Percentiles rank a stretch among this genome's conserved stretches.
Conservation (phyloP, 2,797 vertebrate genomes). For the Phataginus tetradactyla region DNA sequence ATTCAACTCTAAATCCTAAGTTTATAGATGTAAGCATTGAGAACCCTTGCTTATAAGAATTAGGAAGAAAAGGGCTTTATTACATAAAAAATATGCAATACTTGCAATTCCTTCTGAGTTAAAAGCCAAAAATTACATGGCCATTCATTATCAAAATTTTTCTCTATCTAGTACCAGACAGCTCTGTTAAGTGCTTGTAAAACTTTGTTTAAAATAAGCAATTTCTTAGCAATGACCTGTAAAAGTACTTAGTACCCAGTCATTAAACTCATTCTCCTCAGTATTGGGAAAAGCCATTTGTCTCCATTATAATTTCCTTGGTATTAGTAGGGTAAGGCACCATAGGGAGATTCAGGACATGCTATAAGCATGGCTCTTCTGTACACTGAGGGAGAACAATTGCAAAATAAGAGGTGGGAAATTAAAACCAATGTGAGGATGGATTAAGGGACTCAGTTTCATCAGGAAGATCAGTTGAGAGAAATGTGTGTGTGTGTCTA, state of each 20-base stretch:
- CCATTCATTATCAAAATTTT: not conserved
- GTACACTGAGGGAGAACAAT: not conserved
- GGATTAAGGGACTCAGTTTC: not conserved
- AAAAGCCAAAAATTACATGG: not conserved
- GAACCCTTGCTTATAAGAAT: not conserved
- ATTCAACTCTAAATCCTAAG: not conserved
- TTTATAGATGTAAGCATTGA: not conserved
- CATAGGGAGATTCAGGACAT: not conserved
- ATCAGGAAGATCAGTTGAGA: not conserved
- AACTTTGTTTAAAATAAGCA: not conserved
- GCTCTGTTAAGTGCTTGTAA: not conserved
- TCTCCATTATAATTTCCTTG: no score
- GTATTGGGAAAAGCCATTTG: not conserved
- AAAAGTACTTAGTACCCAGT: not conserved
- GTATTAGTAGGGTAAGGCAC: fast-evolving
- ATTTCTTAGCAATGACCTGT: not conserved
- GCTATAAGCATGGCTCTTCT: not conserved
- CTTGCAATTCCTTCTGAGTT: not conserved
- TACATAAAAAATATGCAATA: not conserved
- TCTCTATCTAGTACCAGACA: not conserved
- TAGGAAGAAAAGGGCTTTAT: not conserved
- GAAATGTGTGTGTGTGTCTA: not conserved
- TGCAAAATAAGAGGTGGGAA: not conserved
- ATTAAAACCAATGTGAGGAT: not conserved
- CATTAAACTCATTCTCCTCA: not conserved